phyloP scores from a whole-genome alignment of 2,113 vertebrate genomes.

The Zapus hudsonius region DNA sequence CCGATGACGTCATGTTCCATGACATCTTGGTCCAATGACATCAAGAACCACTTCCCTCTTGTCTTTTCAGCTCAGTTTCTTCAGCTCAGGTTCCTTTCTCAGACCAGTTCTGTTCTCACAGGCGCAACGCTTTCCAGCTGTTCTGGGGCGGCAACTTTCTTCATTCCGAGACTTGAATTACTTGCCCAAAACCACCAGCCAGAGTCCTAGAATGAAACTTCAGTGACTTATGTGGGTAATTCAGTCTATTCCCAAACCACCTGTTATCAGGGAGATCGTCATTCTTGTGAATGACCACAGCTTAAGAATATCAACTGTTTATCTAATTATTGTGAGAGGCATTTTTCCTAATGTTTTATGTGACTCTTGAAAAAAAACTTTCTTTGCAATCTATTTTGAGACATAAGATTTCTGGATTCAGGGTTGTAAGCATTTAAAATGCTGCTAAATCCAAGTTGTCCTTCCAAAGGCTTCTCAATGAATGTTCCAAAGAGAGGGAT shows the following conservation, averaged over 20 bases:
- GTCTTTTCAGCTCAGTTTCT: background rate
- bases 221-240: background rate
- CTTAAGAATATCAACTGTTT: background rate
- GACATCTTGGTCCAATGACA: background rate
- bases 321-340: background rate
- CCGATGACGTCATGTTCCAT: background rate
- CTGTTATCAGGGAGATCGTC: background rate
- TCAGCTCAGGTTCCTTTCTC: background rate
- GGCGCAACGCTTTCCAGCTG: background rate
- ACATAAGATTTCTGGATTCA: conserved; percentile 15
- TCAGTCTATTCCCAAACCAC: background rate
- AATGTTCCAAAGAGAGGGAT: background rate
- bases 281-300: conserved; percentile 7
- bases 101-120: background rate
- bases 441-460: background rate
- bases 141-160: background rate
- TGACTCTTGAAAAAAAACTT: conserved; percentile 33
- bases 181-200: background rate
- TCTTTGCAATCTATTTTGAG: conserved; percentile 1
- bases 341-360: background rate
- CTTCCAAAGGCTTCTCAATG: background rate
- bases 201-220: background rate
- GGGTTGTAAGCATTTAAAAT: background rate
- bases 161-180: background rate
- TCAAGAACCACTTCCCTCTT: too few species aligned